These are phyloP conservation scores for Zenarchopterus dispar DNA, from an alignment of 2,797 vertebrate genomes.

Conservation along the genomic window DNA sequence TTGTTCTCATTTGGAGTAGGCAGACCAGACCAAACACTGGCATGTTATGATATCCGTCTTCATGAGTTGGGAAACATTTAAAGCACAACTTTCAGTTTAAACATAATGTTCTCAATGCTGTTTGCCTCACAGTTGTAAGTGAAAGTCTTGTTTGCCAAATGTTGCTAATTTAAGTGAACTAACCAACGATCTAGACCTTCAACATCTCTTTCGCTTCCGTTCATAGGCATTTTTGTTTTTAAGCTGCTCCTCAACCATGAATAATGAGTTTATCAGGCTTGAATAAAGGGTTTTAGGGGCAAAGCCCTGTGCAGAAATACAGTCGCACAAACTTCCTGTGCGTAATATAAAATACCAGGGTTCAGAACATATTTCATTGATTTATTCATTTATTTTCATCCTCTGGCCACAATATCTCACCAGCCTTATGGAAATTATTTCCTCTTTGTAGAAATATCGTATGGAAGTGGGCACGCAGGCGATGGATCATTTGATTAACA, in stretches of 20 bases:
- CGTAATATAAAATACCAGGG: not conserved
- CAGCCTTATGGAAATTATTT: not conserved
- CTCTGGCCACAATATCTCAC: not conserved
- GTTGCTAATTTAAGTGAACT: not conserved
- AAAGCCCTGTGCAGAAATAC: not conserved
- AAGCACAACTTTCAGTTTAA: too few species aligned
- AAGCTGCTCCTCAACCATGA: slow-evolving; percentile 45
- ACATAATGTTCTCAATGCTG: too few species aligned
- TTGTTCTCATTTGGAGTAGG: too few species aligned
- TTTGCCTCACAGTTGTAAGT: too few species aligned
- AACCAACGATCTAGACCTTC: not conserved
- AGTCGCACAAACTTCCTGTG: too few species aligned
- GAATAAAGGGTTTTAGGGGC: slow-evolving; percentile 53
- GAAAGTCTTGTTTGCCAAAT: slow-evolving; percentile 4
- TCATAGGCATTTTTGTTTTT: slow-evolving; percentile 24
- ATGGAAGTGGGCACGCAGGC: slow-evolving; percentile 95
- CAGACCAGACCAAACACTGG: too few species aligned
- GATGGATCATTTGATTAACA: slow-evolving; percentile 93
- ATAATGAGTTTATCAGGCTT: slow-evolving; percentile 59
- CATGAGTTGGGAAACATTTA: too few species aligned
- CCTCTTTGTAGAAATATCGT: slow-evolving; percentile 90
- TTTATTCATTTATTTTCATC: not conserved
- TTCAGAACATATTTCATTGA: not conserved
- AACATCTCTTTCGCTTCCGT: slow-evolving; percentile 1
- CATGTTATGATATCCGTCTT: too few species aligned